phyloP scores from a whole-genome alignment of 2,888 invertebrate genomes.

The Spisula solida region DNA sequence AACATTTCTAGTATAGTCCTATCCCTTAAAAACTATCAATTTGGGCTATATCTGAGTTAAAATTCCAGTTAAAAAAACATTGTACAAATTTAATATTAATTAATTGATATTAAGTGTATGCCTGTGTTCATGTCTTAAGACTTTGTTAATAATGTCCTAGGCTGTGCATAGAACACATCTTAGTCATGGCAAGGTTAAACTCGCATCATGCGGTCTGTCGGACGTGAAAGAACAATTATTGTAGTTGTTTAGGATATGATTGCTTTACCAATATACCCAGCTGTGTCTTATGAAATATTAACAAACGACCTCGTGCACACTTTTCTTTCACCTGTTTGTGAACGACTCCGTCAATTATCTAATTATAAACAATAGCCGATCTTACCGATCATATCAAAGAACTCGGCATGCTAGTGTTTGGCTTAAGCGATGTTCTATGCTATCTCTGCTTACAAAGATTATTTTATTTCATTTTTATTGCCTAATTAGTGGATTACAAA shows the following conservation, averaged over 20 bases:
- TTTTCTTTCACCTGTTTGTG: constrained; percentile 34
- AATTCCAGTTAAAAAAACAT: too few relatives aligned
- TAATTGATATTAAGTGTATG: too few relatives aligned
- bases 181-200: too few relatives aligned
- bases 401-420: not conserved
- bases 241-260: not conserved
- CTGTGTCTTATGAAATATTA: constrained; percentile 48
- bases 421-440: constrained; percentile 5
- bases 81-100: too few relatives aligned
- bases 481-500: constrained; percentile 57
- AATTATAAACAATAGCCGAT: constrained; percentile 33
- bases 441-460: constrained; percentile 51
- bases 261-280: constrained; percentile 32
- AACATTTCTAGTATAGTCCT: too few relatives aligned
- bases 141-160: too few relatives aligned
- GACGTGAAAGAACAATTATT: constrained; percentile 10
- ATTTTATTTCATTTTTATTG: constrained; percentile 64
- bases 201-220: not conserved
- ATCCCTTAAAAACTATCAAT: too few relatives aligned
- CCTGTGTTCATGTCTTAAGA: too few relatives aligned
- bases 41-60: too few relatives aligned
- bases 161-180: too few relatives aligned
- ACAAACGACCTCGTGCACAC: constrained; percentile 23
- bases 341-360: constrained; percentile 12
- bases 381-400: constrained; percentile 27